Evolutionary conservation across 1,140 invertebrate species (phyloP), one percentile per base, ranked within the genome.

Genomic region (Drosophila murphyi): DNA sequence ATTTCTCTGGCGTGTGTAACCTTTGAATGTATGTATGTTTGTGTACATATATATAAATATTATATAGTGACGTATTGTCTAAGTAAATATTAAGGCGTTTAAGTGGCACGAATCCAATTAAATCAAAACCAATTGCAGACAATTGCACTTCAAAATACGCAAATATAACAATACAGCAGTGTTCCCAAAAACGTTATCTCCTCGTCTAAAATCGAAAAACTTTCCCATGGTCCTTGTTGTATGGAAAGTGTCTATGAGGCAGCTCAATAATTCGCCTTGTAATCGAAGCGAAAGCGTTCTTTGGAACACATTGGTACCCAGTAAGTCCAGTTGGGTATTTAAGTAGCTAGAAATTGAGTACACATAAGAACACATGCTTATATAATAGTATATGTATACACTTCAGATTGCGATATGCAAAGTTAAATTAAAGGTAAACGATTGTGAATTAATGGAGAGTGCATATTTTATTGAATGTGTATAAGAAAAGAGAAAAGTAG

Each of bases 401-500:
- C 47, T 51, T 60, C 51, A 59, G 62, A 72, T 64, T 64, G 45
- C 54, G n/a, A 62, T 12, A 69, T 20, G 55, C 43, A 62, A 8
- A 69, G 7, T 8, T 12, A 71, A 12, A 62, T 62, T 45, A 41
- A 76, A 37, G 57, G 82, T 79, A 82, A 70, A 78, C 72, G 64
- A 80, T 77, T 83, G 83, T 80, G 76, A 88, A 88, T 67, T 88
- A 79, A 20, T 82, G 75, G 61, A 69, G 35, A 83, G 68, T 83
- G 83, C 83, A 87, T 83, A 88, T 87, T 87, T 87, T 87, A 87
- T 87, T 88, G 82, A 87, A 87, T 85, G 81, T 85, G 69, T 64
- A 47, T 72, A 57, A 45, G 45, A 12, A 63, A 57, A 69, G 76
- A 39, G 45, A 55, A 50, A 41, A 34, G 51, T 43, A 28, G 2